These are phyloP conservation scores for Heteromyza rotundicornis DNA, from an alignment of 2,888 invertebrate species.

Conservation along the genomic window DNA sequence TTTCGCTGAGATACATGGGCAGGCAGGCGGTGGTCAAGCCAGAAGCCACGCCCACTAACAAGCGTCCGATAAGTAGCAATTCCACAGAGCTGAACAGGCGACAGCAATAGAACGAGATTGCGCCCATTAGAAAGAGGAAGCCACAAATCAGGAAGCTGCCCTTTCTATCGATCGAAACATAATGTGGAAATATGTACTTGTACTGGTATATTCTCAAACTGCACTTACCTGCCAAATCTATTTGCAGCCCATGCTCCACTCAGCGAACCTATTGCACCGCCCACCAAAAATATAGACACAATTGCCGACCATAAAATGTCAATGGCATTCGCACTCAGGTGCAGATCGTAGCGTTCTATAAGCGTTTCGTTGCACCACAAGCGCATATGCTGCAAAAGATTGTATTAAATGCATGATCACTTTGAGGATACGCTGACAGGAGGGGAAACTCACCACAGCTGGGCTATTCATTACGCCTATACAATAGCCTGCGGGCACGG, in stretches of 20 bases:
- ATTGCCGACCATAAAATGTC: slow-evolving; percentile 79
- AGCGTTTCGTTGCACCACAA: slow-evolving; percentile 77
- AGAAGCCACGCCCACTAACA: slow-evolving; percentile 78
- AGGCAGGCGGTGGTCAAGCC: slow-evolving; percentile 86
- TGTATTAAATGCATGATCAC: too few species aligned
- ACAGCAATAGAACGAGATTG: slow-evolving; percentile 71
- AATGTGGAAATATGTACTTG: background rate
- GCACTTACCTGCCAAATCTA: slow-evolving; percentile 69
- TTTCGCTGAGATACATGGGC: slow-evolving; percentile 89
- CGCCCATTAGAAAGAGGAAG: slow-evolving; percentile 71
- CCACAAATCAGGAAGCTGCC: slow-evolving; percentile 75
- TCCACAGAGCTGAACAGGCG: slow-evolving; percentile 75
- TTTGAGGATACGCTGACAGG: too few species aligned
- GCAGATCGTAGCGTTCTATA: slow-evolving; percentile 66
- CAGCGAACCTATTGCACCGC: slow-evolving; percentile 87
- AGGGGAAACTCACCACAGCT: slow-evolving; percentile 71
- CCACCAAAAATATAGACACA: slow-evolving; percentile 87
- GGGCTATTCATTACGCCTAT: slow-evolving; percentile 88
- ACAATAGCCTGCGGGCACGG: slow-evolving; percentile 82
- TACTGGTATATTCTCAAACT: too few species aligned
- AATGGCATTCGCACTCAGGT: slow-evolving; percentile 63
- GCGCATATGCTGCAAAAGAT: slow-evolving; percentile 66
- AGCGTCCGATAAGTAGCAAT: slow-evolving; percentile 76
- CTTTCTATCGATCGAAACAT: slow-evolving; percentile 64
- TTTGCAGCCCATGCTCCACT: slow-evolving; percentile 80